Conservation (phyloP, 2,888 invertebrate genomes). For the Andrena bicolor region DNA sequence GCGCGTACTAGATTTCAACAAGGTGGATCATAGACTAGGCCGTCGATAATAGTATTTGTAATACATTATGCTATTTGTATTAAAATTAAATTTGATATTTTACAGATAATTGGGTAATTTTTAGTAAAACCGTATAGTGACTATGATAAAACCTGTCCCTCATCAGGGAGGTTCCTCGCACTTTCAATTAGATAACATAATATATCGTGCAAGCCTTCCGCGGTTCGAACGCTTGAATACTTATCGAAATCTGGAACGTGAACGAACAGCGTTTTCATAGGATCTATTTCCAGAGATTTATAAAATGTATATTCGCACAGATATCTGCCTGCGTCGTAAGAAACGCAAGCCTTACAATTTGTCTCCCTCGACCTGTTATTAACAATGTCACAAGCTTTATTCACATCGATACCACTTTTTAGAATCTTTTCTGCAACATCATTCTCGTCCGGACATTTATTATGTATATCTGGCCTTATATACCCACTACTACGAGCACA, state of each 20-base stretch:
- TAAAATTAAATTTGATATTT: constrained; percentile 21
- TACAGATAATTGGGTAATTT: constrained; percentile 3
- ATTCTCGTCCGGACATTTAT: constrained; percentile 85
- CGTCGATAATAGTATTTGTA: background rate
- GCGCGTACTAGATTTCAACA: constrained; percentile 85
- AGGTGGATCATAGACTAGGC: constrained; percentile 58
- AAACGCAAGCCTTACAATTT: constrained; percentile 85
- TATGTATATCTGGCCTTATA: constrained; percentile 85
- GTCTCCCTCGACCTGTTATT: constrained; percentile 84
- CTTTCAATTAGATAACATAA: constrained; percentile 78
- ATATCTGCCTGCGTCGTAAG: constrained; percentile 90
- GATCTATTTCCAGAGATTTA: constrained; percentile 89
- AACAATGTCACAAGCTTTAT: constrained; percentile 86
- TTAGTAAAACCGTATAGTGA: constrained; percentile 11
- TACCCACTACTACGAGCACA: constrained; percentile 89
- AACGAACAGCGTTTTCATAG: constrained; percentile 89
- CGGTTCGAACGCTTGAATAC: constrained; percentile 87
- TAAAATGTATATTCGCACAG: constrained; percentile 94
- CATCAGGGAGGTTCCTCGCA: background rate
- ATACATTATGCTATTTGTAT: constrained; percentile 30
- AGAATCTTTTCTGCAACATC: constrained; percentile 86
- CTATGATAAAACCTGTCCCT: background rate
- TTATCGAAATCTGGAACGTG: constrained; percentile 91
- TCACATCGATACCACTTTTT: constrained; percentile 86
- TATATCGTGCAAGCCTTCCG: constrained; percentile 86